Percentiles rank a stretch among this genome's conserved stretches.
phyloP scores from a whole-genome alignment of 1,140 invertebrate genomes.

The Drosophila kurseongensis region DNA sequence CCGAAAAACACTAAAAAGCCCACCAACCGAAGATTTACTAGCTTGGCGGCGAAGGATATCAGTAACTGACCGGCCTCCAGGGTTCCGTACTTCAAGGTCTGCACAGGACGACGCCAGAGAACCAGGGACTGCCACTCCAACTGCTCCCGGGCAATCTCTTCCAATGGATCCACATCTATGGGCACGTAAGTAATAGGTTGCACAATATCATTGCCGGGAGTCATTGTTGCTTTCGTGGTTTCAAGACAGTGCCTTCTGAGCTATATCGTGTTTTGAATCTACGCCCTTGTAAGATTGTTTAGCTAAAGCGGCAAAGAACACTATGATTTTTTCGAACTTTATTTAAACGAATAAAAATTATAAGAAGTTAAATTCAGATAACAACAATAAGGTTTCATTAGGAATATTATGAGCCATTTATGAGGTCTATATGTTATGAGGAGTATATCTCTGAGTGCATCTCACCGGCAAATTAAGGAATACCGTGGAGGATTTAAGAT shows the following conservation, averaged over 20 bases:
- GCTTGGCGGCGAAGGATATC: conserved; percentile 85
- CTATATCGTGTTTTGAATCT: conserved; percentile 4
- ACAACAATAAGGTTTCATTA: neutral
- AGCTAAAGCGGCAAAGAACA: conserved; percentile 6
- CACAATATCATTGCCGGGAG: neutral
- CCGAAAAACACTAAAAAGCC: conserved; percentile 53
- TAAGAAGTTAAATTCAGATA: neutral
- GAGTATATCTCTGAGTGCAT: too few species aligned
- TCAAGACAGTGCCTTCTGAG: neutral
- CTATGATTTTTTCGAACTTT: neutral
- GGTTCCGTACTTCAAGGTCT: conserved; percentile 93
- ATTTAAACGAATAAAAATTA: neutral
- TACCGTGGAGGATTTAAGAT: neutral
- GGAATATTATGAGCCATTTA: too few species aligned
- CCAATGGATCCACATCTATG: conserved; percentile 2
- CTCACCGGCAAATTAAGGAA: neutral
- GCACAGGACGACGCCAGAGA: conserved; percentile 93
- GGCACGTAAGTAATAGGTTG: neutral
- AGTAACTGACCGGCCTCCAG: conserved; percentile 89
- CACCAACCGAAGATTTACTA: conserved; percentile 85
- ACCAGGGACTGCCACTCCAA: conserved; percentile 89
- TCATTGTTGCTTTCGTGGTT: conserved; percentile 4
- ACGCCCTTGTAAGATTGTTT: neutral
- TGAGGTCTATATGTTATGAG: too few species aligned
- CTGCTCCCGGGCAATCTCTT: conserved; percentile 8